Conservation (phyloP, 2,888 invertebrate species). For the Phyto melanocephala region DNA sequence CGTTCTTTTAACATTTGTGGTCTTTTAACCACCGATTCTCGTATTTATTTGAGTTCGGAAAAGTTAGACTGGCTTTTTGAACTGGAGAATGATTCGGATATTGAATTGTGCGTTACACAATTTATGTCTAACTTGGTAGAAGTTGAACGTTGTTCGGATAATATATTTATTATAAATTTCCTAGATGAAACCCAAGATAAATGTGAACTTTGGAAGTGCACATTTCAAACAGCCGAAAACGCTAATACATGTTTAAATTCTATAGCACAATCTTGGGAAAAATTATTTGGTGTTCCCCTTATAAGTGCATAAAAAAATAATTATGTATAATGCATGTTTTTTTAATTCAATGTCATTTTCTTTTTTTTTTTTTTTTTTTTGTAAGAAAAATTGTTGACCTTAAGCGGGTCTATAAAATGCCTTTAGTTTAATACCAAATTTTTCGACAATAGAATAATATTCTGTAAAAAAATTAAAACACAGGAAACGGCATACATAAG, state of each 20-base stretch:
- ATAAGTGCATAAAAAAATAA: conserved; percentile 62
- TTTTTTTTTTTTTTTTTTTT: background rate
- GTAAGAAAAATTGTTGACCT: no score
- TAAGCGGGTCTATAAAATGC: no score
- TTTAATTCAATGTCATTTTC: background rate
- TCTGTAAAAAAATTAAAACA: no score
- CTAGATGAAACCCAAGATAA: conserved; percentile 80
- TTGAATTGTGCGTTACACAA: conserved; percentile 77
- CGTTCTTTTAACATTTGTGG: conserved; percentile 72
- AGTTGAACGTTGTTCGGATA: conserved; percentile 77
- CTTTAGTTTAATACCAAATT: no score
- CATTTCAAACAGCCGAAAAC: conserved; percentile 79
- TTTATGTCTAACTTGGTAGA: conserved; percentile 81
- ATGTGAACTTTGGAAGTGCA: conserved; percentile 79
- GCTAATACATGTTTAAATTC: conserved; percentile 79
- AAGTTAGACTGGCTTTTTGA: conserved; percentile 79
- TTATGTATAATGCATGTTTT: no score
- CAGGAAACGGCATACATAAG: background rate
- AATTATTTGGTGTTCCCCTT: conserved; percentile 80
- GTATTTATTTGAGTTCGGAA: conserved; percentile 78
- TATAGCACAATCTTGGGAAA: conserved; percentile 80
- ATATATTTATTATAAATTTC: conserved; percentile 79
- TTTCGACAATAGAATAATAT: no score
- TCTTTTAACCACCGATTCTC: conserved; percentile 77
- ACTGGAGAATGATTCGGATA: conserved; percentile 48